A percentile compares a stretch with the other conserved stretches of the same genome.
phyloP scores from a whole-genome alignment of 2,113 vertebrate genomes.

The Donacobius atricapilla region DNA sequence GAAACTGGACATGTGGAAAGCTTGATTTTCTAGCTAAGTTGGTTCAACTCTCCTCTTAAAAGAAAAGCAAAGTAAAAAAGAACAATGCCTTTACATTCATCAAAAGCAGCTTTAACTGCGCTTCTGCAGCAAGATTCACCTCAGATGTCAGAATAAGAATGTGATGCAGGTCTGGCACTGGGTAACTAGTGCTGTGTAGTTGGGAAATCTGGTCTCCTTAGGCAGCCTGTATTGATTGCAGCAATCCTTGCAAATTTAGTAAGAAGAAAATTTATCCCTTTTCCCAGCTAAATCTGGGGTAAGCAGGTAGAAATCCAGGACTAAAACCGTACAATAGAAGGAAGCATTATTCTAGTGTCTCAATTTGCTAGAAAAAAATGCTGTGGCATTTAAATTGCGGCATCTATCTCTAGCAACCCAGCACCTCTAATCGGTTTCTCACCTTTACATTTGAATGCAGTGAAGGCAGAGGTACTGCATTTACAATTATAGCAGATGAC shows the following conservation, averaged over 20 bases:
- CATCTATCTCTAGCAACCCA: conserved; percentile 51
- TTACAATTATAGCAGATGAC: conserved; percentile 70
- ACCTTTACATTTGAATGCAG: conserved; percentile 67
- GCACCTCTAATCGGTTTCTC: conserved; percentile 51
- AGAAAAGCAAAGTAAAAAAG: neutral
- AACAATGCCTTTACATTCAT: neutral
- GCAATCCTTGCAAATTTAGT: neutral
- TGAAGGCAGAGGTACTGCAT: conserved; percentile 38
- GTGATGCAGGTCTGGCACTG: neutral
- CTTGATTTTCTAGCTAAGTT: neutral
- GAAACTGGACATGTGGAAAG: neutral
- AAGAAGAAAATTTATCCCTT: neutral
- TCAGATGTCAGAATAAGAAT: neutral
- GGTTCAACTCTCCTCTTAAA: neutral
- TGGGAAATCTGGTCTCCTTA: neutral
- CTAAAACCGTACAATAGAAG: conserved; percentile 53
- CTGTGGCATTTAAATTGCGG: conserved; percentile 61
- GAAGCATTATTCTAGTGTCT: conserved; percentile 68
- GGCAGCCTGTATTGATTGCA: neutral
- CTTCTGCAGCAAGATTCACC: neutral
- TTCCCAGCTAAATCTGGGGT: neutral
- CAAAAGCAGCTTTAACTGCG: neutral
- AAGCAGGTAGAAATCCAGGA: conserved; percentile 3
- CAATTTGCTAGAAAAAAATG: conserved; percentile 62
- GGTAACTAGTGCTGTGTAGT: neutral